These are phyloP conservation scores for Brachionus paranguensis DNA, from an alignment of 1,140 invertebrate genomes.

Conservation along the genomic window DNA sequence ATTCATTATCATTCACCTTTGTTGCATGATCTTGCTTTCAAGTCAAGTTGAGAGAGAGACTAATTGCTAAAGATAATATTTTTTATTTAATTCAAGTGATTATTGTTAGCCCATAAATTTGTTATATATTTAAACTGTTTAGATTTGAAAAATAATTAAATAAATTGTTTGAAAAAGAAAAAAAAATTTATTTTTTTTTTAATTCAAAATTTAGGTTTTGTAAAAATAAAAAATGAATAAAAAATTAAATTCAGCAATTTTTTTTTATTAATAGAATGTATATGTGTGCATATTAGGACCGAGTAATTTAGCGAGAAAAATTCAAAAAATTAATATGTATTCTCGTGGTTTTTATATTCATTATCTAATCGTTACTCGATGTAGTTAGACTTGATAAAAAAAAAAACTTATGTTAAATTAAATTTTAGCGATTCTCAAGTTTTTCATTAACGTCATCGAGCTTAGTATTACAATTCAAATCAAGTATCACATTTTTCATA, in stretches of 20 bases:
- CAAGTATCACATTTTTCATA: background rate
- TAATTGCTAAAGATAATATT: background rate
- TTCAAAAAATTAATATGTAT: background rate
- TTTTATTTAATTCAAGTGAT: conserved; percentile 29
- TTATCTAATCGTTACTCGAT: conserved; percentile 9
- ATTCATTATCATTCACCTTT: conserved; percentile 21
- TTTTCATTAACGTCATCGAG: conserved; percentile 34
- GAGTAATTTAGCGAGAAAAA: conserved; percentile 9
- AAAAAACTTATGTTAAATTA: conserved; percentile 33
- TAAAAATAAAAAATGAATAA: background rate
- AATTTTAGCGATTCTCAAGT: conserved; percentile 21
- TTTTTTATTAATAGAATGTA: background rate
- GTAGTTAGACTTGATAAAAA: conserved; percentile 4
- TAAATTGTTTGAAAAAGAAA: conserved; percentile 11
- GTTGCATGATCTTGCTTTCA: background rate
- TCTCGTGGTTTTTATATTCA: conserved; percentile 9
- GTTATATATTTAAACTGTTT: background rate
- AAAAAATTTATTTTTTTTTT: background rate
- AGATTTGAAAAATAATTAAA: background rate
- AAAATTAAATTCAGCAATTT: conserved; percentile 1
- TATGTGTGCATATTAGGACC: background rate
- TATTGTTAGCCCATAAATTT: conserved; percentile 12
- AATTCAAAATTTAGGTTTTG: background rate
- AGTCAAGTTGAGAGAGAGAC: background rate
- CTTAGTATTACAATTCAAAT: background rate